Percentiles rank a stretch among this genome's conserved stretches.
These are phyloP conservation scores for Shargacucullia verbasci DNA, from an alignment of 2,888 invertebrate genomes.

Conservation along the genomic window DNA sequence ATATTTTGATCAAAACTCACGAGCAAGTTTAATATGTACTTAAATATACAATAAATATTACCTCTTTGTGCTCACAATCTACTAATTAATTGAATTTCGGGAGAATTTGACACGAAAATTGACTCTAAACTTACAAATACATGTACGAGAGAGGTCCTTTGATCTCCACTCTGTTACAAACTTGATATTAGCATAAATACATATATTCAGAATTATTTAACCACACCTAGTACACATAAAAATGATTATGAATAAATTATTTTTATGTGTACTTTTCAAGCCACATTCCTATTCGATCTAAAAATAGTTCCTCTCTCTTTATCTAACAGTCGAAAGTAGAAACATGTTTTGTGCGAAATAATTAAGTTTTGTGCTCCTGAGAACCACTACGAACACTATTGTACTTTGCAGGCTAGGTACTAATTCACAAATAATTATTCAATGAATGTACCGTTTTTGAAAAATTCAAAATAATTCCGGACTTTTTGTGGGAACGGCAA, in stretches of 20 bases:
- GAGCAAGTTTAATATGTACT: constrained; percentile 59
- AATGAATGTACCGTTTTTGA: constrained; percentile 39
- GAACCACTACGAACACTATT: constrained; percentile 73
- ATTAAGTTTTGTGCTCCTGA: constrained; percentile 58
- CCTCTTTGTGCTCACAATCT: constrained; percentile 74
- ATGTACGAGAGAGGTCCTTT: constrained; percentile 58
- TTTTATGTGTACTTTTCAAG: constrained; percentile 25
- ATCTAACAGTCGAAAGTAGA: constrained; percentile 34
- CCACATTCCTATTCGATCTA: too few relatives aligned
- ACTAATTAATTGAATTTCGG: constrained; percentile 89
- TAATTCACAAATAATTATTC: constrained; percentile 51
- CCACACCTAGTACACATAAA: constrained; percentile 29
- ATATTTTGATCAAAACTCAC: constrained; percentile 65
- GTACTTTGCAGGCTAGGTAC: constrained; percentile 82
- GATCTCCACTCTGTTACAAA: constrained; percentile 40
- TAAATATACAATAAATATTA: constrained; percentile 67
- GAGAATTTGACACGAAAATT: constrained; percentile 89
- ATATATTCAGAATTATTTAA: constrained; percentile 31
- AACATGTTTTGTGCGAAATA: constrained; percentile 63
- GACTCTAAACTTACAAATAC: constrained; percentile 84
- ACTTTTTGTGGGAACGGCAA: constrained; percentile 42
- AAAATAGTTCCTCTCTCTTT: constrained; percentile 47
- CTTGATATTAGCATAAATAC: constrained; percentile 43
- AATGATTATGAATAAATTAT: constrained; percentile 31
- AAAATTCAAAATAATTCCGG: constrained; percentile 32